Evolutionary conservation across 2,888 invertebrate genomes (phyloP), one percentile per base, ranked within the genome.

Genomic region (Macrophya alboannulata): DNA sequence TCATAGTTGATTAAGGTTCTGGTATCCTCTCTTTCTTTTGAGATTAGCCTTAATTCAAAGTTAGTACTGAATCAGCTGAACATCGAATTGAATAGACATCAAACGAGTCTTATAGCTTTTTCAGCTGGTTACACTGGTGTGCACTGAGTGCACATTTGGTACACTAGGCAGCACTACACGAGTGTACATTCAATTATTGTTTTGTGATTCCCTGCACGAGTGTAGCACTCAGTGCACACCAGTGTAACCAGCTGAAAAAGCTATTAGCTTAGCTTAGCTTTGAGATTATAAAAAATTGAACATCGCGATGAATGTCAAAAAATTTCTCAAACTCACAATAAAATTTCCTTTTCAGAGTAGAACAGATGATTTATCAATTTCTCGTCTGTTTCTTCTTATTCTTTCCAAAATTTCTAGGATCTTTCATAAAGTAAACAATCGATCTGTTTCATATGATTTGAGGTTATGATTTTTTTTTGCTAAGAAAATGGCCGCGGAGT

Each of bases 341-440:
- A 15, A 25, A 68, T 37, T 68, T 6, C 15, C 25, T 68, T 68
- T 68, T 31, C 5, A 12, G 17, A 37, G 10, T 21, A 12, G 3
- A 45, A 31, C 15, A 55, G 77, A n/a, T 37, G 37, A 55, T 77
- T 55, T 55, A 15, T 55, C 17, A 40, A 31, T 31, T 17, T 25
- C 10, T 25, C 43, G 12, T 15, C 15, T 25, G 10, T 9, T 10
- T 4, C 25, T 45, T 25, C 48, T 25, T 10, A 76, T n/a, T 55
- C 55, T n/a, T 55, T 17, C n/a, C n/a, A n/a, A n/a, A n/a, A n/a
- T 55, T 55, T 55, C 4, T n/a, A 5, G 15, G 21, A 6, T 48
- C n/a, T 12, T 48, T 15, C 25, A 45, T 3, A 43, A 48, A 76
- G 25, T 48, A 76, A 76, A 76, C 76, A 76, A 76, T 76, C 51